phyloP scores from a whole-genome alignment of 2,113 vertebrate species.

The Chionodraco myersi region DNA sequence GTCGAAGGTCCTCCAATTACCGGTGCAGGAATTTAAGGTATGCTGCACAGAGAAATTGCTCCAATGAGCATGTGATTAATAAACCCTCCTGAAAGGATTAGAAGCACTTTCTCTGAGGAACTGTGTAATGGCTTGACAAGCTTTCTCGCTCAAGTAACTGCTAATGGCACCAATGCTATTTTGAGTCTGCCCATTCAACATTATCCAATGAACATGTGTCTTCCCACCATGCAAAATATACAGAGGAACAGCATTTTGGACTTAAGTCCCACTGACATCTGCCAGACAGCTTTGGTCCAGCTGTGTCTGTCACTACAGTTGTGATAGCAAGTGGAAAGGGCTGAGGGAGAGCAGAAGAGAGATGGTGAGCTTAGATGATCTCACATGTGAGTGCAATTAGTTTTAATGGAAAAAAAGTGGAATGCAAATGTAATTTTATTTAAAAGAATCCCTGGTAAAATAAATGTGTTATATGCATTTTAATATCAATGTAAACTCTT shows the following conservation, averaged over 20 bases:
- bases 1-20: constrained; percentile 42
- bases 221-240: constrained; percentile 78
- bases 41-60: constrained; percentile 64
- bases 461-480: constrained; percentile 42
- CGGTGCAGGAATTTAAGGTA: constrained; percentile 71
- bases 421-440: neutral
- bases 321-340: constrained; percentile 34
- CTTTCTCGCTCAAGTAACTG: constrained; percentile 50
- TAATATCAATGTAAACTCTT: constrained; percentile 29
- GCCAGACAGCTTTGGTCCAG: constrained; percentile 81
- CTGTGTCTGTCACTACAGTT: constrained; percentile 64
- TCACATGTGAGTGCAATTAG: constrained; percentile 22
- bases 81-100: constrained; percentile 73
- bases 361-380: neutral
- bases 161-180: constrained; percentile 58
- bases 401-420: constrained; percentile 26
- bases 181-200: constrained; percentile 55
- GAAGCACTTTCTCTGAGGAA: constrained; percentile 58
- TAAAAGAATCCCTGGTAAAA: constrained; percentile 20
- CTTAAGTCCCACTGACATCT: constrained; percentile 77
- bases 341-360: constrained; percentile 30
- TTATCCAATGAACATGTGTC: constrained; percentile 59
- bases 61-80: constrained; percentile 78
- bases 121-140: constrained; percentile 57
- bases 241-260: constrained; percentile 76